These are phyloP conservation scores for Ormyrus labotus DNA, from an alignment of 2,888 invertebrate species.

Conservation along the genomic window DNA sequence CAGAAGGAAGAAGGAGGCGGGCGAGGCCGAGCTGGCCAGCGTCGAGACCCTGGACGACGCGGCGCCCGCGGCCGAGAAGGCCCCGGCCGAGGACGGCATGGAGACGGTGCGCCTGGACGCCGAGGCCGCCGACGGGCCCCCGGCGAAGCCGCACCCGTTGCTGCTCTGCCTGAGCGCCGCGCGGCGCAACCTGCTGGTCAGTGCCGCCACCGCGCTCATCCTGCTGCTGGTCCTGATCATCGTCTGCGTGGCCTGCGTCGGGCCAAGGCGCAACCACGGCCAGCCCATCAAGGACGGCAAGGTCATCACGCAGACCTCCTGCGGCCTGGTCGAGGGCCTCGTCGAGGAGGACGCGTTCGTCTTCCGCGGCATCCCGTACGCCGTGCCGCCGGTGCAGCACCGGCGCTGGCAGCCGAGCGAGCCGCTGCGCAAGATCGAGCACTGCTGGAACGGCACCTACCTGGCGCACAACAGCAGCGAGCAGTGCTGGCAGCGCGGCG, in stretches of 20 bases:
- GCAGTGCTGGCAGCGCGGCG: conserved; percentile 84
- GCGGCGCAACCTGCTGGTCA: conserved; percentile 80
- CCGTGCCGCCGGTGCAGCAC: conserved; percentile 83
- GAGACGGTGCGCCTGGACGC: conserved; percentile 84
- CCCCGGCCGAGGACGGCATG: conserved; percentile 81
- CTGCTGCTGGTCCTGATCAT: conserved; percentile 81
- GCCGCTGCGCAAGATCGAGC: conserved; percentile 81
- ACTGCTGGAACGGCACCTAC: conserved; percentile 88
- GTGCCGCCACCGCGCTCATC: conserved; percentile 79
- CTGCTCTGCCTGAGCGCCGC: conserved; percentile 65
- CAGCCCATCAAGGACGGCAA: conserved; percentile 85
- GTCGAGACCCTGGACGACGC: conserved; percentile 89
- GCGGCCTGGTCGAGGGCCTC: conserved; percentile 87
- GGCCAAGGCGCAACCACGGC: conserved; percentile 77
- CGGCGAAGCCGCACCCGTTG: conserved; percentile 68
- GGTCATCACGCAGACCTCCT: conserved; percentile 84
- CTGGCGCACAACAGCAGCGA: conserved; percentile 82
- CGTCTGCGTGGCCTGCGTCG: conserved; percentile 80
- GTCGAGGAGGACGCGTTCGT: conserved; percentile 87
- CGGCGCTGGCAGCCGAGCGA: conserved; percentile 85
- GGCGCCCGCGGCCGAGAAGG: conserved; percentile 66
- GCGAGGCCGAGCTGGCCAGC: conserved; percentile 85
- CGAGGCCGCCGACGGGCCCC: conserved; percentile 73
- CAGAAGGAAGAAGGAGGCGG: conserved; percentile 74
- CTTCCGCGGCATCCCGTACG: conserved; percentile 90